Evolutionary conservation across 2,888 invertebrate genomes (phyloP), one percentile per base, ranked within the genome.

Genomic region (Cenopis cana): DNA sequence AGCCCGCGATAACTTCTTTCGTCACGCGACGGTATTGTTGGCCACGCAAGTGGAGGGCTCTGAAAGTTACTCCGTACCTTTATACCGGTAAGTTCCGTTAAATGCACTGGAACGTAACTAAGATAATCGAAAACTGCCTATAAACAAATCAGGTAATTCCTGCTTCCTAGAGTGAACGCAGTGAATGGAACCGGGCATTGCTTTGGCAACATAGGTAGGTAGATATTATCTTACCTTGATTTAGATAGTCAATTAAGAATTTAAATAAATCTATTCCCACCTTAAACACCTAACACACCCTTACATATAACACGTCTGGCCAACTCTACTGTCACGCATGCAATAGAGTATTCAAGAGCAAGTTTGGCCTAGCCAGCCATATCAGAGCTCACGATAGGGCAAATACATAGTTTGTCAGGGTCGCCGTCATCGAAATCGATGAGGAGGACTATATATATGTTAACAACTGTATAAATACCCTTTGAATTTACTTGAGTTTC

Each of bases 11-110:
- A 66, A 66, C 59, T 67, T 59, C 10, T 64, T n/a, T 4, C 38
- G 59, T 38, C 67, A 59, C 67, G 57, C 67, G 17, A 67, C 20
- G 33, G 14, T 33, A 50, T 36, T 38, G 50, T 57, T 38, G 17
- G n/a, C 57, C 49, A 67, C 57, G 67, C 20, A 57, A 46, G 36
- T 10, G 50, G 36, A 52, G 10, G 67, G 20, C 36, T 64, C 50
- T n/a, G 52, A 24, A 24, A 67, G 50, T 67, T 59, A 50, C 59
- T 33, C 46, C 36, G 50, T 50, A 24, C 50, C 57, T 50, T 56
- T 52, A 20, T 46, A 46, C n/a, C 14, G n/a, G 8, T 20, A 36
- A 14, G 24, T 29, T 56, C 20, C 20, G 46, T 33, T 24, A n/a
- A 50, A 61, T 61, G 11, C 24, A 46, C 24, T 29, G 41, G 1